Base-by-base conservation (phyloP, 2,113 vertebrate genomes). In the Chroicocephalus ridibundus region DNA sequence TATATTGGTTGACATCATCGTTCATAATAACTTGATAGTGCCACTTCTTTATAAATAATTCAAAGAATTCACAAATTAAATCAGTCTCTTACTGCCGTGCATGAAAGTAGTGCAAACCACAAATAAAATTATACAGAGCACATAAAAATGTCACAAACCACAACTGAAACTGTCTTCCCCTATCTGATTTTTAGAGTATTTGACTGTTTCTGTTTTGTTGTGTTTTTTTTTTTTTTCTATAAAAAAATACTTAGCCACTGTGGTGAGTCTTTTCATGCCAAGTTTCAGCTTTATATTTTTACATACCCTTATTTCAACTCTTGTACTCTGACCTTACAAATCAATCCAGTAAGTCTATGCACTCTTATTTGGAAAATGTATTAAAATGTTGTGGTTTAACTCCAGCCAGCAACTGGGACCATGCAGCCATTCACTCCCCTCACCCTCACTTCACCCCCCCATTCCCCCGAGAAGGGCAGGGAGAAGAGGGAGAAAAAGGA, bases 221-320 rank as follows among this genome's bases (percentile, higher is more conserved):
- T 20, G 51, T 14, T 15, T 42, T 42, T 22, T 54, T 6, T 6
- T 36, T 26, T 44, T 15, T 36, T 46, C 34, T 22, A 27, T 36
- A 36, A 58, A 36, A 40, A 68, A 27, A 1, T 42, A 51, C 13
- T 58, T 70, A 61, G 19, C 18, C 42, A 46, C 21, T 71, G 20
- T 82, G 36, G 10, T 40, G 27, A 82, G 8, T 68, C 14, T 82
- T 78, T 61, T 78, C 25, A 54, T 90, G 72, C 27, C 31, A 70
- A 36, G 6, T 72, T 89, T n/a, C 47, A 75, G 18, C 12, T 86
- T 89, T 68, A 8, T 89, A 11, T 74, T 95, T 93, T 95, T 79
- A 64, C 38, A 42, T 75, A 49, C 4, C 10, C 9, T 94, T 81
- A 78, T 29, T 91, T 93, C 34, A 81, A 27, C 36, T 62, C 51